phyloP scores from a whole-genome alignment of 2,888 invertebrate genomes.

The Ephialtes manifestator region DNA sequence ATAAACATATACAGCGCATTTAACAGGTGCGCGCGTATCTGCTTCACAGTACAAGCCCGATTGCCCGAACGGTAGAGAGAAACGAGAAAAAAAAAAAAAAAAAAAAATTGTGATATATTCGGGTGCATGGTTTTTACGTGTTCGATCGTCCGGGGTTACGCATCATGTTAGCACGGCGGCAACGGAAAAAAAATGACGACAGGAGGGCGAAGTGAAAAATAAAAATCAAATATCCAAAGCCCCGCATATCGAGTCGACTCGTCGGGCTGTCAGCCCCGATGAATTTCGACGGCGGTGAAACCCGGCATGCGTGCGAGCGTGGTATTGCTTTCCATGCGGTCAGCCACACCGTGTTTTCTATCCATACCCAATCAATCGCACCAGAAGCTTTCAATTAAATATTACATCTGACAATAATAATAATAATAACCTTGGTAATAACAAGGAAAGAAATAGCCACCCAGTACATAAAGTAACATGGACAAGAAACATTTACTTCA shows the following conservation, averaged over 20 bases:
- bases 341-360: conserved; percentile 52
- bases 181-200: conserved; percentile 26
- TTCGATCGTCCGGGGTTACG: conserved; percentile 30
- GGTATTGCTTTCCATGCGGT: conserved; percentile 32
- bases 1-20: not conserved
- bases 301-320: conserved; percentile 25
- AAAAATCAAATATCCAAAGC: conserved; percentile 51
- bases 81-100: not conserved
- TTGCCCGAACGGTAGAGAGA: conserved; percentile 1
- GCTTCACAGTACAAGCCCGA: not conserved
- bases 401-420: conserved; percentile 9
- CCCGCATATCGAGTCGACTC: conserved; percentile 50
- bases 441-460: not conserved
- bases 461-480: not conserved
- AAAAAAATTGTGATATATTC: conserved; percentile 22
- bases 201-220: conserved; percentile 16
- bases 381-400: conserved; percentile 39
- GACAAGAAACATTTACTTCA: not conserved
- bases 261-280: conserved; percentile 54
- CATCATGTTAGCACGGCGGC: conserved; percentile 28
- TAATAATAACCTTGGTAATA: not conserved
- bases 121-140: conserved; percentile 39
- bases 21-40: not conserved
- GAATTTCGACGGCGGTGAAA: conserved; percentile 59
- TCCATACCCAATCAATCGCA: conserved; percentile 50